Evolutionary conservation across 2,888 invertebrate species (phyloP).

Genomic region (Agrilus cyanescens): DNA sequence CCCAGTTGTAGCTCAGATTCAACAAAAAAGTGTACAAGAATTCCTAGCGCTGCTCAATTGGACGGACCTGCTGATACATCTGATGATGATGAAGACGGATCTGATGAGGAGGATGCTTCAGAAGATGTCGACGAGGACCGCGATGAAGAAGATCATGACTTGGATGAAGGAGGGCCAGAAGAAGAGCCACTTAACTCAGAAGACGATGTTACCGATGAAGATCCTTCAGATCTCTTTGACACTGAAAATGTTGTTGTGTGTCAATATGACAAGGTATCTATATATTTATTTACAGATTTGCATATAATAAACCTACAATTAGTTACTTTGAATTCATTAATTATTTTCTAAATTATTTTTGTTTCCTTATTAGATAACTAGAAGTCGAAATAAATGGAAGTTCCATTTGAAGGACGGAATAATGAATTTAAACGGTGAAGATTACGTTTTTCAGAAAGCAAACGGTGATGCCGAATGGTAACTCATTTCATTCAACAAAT

Average conservation of each 20-base stretch:
- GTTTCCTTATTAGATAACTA: slow-evolving; percentile 62
- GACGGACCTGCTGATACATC: slow-evolving; percentile 51
- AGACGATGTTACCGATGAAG: slow-evolving; percentile 96
- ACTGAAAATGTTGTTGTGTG: slow-evolving; percentile 99
- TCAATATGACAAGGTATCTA: slow-evolving; percentile 89
- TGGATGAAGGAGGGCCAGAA: slow-evolving; percentile 33
- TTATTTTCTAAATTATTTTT: slow-evolving; percentile 6
- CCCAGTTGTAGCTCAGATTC: not conserved
- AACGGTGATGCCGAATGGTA: slow-evolving; percentile 99
- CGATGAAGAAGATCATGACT: slow-evolving; percentile 37
- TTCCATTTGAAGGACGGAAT: slow-evolving; percentile 99
- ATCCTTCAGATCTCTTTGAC: slow-evolving; percentile 89
- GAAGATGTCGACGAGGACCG: slow-evolving; percentile 53
- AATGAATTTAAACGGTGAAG: slow-evolving; percentile 96
- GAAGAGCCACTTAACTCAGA: slow-evolving; percentile 92
- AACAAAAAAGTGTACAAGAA: not conserved
- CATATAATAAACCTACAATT: not conserved
- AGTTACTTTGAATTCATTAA: not conserved
- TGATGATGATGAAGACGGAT: slow-evolving; percentile 65
- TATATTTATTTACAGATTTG: not conserved
- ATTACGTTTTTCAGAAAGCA: slow-evolving; percentile 98
- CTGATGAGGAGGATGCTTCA: slow-evolving; percentile 59
- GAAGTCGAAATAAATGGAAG: slow-evolving; percentile 98
- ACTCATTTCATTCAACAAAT: slow-evolving; percentile 19
- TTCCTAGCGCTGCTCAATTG: slow-evolving; percentile 18